Conservation (phyloP, 92 coral and sea anemone genomes). For the Umimayanthus chanpuru region DNA sequence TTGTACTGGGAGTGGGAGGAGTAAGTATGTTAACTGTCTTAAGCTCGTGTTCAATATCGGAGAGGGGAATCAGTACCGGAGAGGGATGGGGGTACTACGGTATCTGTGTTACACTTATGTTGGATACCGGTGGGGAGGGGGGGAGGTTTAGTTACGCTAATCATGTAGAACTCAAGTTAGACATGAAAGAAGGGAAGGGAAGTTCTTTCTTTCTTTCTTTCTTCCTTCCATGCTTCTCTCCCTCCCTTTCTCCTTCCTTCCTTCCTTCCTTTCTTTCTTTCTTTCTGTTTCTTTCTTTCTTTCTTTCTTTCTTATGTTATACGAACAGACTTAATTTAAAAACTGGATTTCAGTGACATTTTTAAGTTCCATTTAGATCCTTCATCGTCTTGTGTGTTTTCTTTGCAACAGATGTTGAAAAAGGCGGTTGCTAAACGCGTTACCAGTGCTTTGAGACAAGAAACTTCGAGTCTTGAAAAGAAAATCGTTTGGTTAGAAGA, state of each 20-base stretch:
- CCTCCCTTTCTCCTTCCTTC: too few species aligned
- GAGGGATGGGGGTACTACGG: not conserved
- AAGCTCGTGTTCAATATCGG: not conserved
- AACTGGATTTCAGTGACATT: too few species aligned
- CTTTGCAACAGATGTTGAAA: conserved; percentile 19
- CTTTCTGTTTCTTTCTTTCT: too few species aligned
- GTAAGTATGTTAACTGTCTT: not conserved
- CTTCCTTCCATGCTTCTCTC: too few species aligned
- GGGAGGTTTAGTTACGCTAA: not conserved
- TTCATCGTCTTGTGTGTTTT: not conserved
- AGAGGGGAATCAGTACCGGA: not conserved
- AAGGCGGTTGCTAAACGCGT: conserved; percentile 31
- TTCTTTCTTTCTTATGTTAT: too few species aligned
- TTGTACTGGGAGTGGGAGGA: not conserved
- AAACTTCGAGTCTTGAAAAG: conserved; percentile 42
- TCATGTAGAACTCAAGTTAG: too few species aligned
- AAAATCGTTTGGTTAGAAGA: conserved; percentile 29
- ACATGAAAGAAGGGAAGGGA: not conserved
- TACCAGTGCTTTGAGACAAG: conserved; percentile 35
- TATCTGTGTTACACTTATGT: not conserved
- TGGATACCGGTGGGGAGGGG: not conserved
- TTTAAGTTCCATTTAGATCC: too few species aligned
- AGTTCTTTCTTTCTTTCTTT: too few species aligned
- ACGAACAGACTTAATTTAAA: too few species aligned
- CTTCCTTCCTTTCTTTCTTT: too few species aligned